Percentiles rank a stretch among this genome's conserved stretches.
Conservation (phyloP, 1,140 invertebrate species). For the Panulirus ornatus region DNA sequence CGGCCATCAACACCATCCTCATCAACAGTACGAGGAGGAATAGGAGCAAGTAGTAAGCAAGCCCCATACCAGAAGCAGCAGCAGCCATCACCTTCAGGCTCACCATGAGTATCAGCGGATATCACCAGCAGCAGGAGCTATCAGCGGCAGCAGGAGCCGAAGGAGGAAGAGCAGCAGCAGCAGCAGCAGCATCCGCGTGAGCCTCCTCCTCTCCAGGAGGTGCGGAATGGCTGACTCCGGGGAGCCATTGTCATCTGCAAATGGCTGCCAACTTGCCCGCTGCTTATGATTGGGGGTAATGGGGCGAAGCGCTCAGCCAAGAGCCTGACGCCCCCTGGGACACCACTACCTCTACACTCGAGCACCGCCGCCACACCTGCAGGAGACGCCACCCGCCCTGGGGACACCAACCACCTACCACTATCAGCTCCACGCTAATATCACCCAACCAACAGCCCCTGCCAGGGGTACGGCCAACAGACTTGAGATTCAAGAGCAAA, state of each 20-base stretch:
- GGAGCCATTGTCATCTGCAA: constrained; percentile 54
- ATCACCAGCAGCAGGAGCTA: too few species aligned
- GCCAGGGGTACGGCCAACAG: background rate
- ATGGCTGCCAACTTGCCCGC: constrained; percentile 53
- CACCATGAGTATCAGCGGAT: too few species aligned
- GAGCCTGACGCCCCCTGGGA: background rate
- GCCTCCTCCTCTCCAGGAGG: background rate
- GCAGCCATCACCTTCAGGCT: too few species aligned
- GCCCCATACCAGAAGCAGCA: too few species aligned
- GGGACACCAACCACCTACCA: background rate
- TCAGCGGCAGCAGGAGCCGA: too few species aligned
- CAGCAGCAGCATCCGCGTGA: background rate
- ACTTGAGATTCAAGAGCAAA: background rate
- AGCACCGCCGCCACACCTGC: background rate
- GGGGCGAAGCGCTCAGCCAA: background rate
- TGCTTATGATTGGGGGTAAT: constrained; percentile 57
- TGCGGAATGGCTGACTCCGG: constrained; percentile 20
- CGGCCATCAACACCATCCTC: too few species aligned
- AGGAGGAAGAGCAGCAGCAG: too few species aligned
- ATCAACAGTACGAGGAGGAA: too few species aligned
- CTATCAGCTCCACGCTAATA: background rate
- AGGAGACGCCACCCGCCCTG: background rate
- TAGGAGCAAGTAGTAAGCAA: too few species aligned
- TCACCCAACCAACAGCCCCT: background rate
- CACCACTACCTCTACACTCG: constrained; percentile 12